Conservation (phyloP, 1,140 invertebrate genomes). For the Mactra quadrangularis region DNA sequence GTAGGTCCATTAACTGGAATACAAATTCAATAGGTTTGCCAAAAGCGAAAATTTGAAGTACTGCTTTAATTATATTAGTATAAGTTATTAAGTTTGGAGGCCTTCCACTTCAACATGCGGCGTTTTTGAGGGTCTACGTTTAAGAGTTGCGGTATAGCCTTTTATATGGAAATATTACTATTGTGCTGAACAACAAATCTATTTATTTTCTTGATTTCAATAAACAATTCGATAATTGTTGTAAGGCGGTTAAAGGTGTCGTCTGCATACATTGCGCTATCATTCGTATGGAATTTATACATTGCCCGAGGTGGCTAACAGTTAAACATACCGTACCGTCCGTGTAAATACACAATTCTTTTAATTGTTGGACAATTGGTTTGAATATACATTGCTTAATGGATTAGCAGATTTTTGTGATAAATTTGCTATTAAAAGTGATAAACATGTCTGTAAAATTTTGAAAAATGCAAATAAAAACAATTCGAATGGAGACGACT, state of each 20-base stretch:
- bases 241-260: neutral
- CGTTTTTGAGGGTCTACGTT: neutral
- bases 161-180: neutral
- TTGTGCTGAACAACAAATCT: neutral
- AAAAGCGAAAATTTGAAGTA: constrained; percentile 23
- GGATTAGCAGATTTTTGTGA: too few relatives aligned
- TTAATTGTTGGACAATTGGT: too few relatives aligned
- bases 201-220: constrained; percentile 5
- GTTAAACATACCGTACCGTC: too few relatives aligned
- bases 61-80: constrained; percentile 17
- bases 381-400: too few relatives aligned
- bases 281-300: too few relatives aligned
- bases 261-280: too few relatives aligned
- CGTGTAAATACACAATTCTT: too few relatives aligned
- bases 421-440: too few relatives aligned
- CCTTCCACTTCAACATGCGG: constrained; percentile 6
- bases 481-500: too few relatives aligned
- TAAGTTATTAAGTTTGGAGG: constrained; percentile 3
- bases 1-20: constrained; percentile 14
- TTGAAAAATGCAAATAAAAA: too few relatives aligned
- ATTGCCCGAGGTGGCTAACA: too few relatives aligned
- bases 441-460: too few relatives aligned
- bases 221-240: constrained; percentile 9
- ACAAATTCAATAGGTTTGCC: constrained; percentile 1
- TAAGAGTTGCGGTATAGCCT: neutral